Evolutionary conservation across 2,797 vertebrate species (phyloP).

Genomic region (Myioborus melanocephalus): DNA sequence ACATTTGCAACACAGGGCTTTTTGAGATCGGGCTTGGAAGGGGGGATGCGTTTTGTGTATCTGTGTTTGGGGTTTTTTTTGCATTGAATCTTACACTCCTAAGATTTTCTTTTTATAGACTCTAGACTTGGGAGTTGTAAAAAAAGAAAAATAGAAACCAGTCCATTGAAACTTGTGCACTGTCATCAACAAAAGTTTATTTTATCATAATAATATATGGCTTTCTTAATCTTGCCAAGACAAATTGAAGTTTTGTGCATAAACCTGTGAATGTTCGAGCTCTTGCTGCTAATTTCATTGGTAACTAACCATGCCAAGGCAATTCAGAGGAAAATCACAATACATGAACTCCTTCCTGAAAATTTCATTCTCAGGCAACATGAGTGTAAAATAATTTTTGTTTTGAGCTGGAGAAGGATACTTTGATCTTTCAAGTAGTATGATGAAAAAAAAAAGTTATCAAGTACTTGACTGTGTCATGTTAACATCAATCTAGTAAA

Average conservation of each 20-base stretch:
- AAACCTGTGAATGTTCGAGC: background rate
- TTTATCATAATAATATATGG: background rate
- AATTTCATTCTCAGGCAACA: background rate
- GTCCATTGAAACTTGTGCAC: background rate
- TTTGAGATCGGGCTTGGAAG: accelerated
- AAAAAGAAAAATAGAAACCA: background rate
- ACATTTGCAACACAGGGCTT: accelerated
- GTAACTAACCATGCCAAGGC: background rate
- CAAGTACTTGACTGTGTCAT: background rate
- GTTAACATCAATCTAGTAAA: background rate
- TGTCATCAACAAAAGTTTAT: background rate
- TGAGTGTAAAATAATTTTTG: background rate
- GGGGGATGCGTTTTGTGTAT: accelerated
- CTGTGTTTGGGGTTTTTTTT: accelerated
- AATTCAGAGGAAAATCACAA: background rate
- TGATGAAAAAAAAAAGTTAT: background rate
- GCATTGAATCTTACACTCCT: background rate
- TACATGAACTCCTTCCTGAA: background rate
- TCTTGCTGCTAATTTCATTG: background rate
- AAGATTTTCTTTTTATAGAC: background rate
- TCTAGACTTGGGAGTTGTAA: background rate
- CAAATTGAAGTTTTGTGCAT: background rate
- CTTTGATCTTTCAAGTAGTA: background rate
- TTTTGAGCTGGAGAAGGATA: background rate
- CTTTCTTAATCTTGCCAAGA: background rate